Evolutionary conservation across 1,140 invertebrate species (phyloP), one percentile per base, ranked within the genome.

Genomic region (Stegodyphus mimosarum): DNA sequence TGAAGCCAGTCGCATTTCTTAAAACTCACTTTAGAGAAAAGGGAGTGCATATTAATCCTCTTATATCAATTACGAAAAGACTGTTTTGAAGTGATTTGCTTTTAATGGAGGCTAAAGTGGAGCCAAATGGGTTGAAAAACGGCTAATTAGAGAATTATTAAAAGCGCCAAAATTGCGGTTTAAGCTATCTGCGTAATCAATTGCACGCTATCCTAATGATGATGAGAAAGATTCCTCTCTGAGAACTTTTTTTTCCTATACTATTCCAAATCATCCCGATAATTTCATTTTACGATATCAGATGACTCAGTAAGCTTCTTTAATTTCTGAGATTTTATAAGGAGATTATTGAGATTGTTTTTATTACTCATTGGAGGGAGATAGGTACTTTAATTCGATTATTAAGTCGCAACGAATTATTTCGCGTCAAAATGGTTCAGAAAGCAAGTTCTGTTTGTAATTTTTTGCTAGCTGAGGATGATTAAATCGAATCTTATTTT

Each of bases 71-170:
- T 84, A 84, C 81, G 50, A 60, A 55, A 84, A 84, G 81, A 84
- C 81, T 84, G 81, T 84, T 83, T 84, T 84, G 81, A 84, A 84
- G 81, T 75, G 81, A 84, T 84, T 84, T 84, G 72, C 81, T 84
- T 84, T 84, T 84, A 84, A 84, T 84, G 81, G 81, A 66, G 7
- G 18, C 73, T 50, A 70, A 84, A 76, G 63, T 75, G 81, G 11
- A 70, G 64, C 63, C 81, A 84, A 84, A 84, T 84, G 81, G 70
- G 72, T 74, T 84, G 81, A 84, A 84, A 84, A 84, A 84, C 71
- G 72, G 60, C 73, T 84, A 84, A 84, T 84, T 84, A 84, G 72
- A 70, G 73, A 84, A 84, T 84, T 84, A 84, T 84, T 84, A 84
- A 84, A 84, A 75, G 81, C 80, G 33, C 63, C 81, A 51, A 84